Evolutionary conservation across 2,888 invertebrate species (phyloP).

Genomic region (Acanthosepion lycidas): DNA sequence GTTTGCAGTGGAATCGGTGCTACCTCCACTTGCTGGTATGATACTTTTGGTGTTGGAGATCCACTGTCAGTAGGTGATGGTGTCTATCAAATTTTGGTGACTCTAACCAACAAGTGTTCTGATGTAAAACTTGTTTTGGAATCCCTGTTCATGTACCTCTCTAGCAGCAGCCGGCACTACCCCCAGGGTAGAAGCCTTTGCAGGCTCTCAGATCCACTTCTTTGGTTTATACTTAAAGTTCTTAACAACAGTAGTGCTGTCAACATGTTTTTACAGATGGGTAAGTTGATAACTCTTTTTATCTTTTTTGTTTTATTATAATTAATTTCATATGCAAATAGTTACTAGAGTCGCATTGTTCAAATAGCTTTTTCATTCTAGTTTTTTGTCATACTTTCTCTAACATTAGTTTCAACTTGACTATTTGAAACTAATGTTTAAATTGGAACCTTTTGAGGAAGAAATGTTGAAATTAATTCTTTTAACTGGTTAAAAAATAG

Average conservation of each 20-base stretch:
- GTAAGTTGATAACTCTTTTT: constrained; percentile 56
- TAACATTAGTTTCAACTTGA: too few species aligned
- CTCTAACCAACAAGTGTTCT: constrained; percentile 85
- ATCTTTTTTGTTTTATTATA: not conserved
- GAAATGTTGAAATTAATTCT: too few species aligned
- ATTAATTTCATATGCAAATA: not conserved
- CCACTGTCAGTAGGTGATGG: constrained; percentile 88
- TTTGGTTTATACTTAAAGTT: constrained; percentile 87
- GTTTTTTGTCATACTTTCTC: too few species aligned
- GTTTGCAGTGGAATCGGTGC: constrained; percentile 75
- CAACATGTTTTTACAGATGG: constrained; percentile 84
- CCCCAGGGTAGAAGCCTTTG: constrained; percentile 68
- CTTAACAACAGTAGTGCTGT: constrained; percentile 86
- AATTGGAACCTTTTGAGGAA: too few species aligned
- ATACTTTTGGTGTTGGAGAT: constrained; percentile 72
- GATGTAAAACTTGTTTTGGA: constrained; percentile 84
- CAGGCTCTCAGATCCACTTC: constrained; percentile 87
- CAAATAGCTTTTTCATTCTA: too few species aligned
- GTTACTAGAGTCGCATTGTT: too few species aligned
- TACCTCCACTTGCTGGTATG: constrained; percentile 49
- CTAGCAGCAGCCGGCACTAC: constrained; percentile 56
- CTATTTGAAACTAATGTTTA: too few species aligned
- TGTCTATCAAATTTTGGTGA: constrained; percentile 87
- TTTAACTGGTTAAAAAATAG: too few species aligned
- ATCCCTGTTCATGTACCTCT: constrained; percentile 84